These are phyloP conservation scores for Parotocinclus haroldoi DNA, from an alignment of 2,797 vertebrate species.

Conservation along the genomic window DNA sequence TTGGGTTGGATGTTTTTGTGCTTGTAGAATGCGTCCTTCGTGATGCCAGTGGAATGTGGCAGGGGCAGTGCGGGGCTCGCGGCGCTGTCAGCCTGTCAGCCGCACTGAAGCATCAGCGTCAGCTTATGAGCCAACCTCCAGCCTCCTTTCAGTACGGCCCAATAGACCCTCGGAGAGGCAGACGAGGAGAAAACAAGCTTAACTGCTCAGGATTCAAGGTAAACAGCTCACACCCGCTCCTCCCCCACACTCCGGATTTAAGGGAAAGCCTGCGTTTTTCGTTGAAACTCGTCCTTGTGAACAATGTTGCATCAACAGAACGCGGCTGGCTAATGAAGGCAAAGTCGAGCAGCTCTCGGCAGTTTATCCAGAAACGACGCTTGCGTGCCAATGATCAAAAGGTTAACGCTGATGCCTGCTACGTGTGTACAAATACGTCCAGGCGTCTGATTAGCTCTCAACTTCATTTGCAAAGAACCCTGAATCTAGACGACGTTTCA, in stretches of 20 bases:
- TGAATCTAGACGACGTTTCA: neutral
- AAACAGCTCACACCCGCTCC: slow-evolving; percentile 55
- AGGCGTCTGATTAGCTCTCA: slow-evolving; percentile 3
- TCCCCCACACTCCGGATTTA: slow-evolving; percentile 47
- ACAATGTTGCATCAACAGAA: slow-evolving; percentile 21
- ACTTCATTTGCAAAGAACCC: slow-evolving; percentile 9
- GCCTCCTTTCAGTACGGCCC: slow-evolving; percentile 35
- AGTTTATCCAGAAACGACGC: slow-evolving; percentile 8
- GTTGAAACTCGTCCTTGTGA: slow-evolving; percentile 45
- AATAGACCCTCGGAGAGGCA: slow-evolving; percentile 41
- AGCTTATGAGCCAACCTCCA: slow-evolving; percentile 45
- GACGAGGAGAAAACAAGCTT: slow-evolving; percentile 51
- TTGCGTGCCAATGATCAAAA: slow-evolving; percentile 24
- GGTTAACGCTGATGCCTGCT: slow-evolving; percentile 23
- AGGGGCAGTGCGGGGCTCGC: slow-evolving; percentile 20
- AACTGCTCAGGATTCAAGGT: slow-evolving; percentile 58
- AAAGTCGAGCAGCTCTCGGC: slow-evolving; percentile 3
- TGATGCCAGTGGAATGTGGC: slow-evolving; percentile 23
- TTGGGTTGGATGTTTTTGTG: slow-evolving; percentile 19
- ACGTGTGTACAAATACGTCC: no score
- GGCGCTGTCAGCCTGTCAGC: slow-evolving; percentile 35
- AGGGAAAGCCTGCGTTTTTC: slow-evolving; percentile 52
- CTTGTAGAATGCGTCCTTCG: slow-evolving; percentile 19
- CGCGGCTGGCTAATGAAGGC: slow-evolving; percentile 28
- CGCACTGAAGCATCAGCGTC: slow-evolving; percentile 40